Percentiles rank a stretch among this genome's conserved stretches.
Evolutionary conservation across 2,113 vertebrate species (phyloP).

Genomic region (Macrotis lagotis): DNA sequence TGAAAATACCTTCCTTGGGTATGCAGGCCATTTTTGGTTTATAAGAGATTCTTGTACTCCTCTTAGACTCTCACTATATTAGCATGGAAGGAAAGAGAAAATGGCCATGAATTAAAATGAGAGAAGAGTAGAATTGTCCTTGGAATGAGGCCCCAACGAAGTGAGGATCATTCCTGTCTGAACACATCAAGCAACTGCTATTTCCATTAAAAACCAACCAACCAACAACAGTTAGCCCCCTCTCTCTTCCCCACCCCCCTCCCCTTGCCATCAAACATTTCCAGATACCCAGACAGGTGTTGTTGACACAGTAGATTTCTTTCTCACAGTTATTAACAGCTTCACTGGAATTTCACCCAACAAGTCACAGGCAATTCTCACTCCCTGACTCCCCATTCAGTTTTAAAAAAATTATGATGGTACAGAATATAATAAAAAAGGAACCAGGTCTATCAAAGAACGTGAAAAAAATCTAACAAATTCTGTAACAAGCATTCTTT

Average conservation of each 20-base stretch:
- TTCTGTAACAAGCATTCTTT: background rate
- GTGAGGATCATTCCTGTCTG: background rate
- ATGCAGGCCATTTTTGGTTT: background rate
- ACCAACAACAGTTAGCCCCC: too few relatives aligned
- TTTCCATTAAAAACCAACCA: background rate
- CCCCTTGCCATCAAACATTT: background rate
- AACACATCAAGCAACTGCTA: background rate
- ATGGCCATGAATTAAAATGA: background rate
- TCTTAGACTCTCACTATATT: background rate
- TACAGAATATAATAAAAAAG: background rate
- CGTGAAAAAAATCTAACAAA: background rate
- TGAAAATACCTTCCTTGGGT: background rate
- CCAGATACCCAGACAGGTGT: background rate
- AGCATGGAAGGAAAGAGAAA: background rate
- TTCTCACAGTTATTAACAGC: slow-evolving; percentile 1
- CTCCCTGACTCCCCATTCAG: background rate
- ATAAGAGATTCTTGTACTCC: background rate
- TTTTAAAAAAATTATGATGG: background rate
- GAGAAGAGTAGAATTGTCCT: background rate
- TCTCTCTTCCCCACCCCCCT: background rate
- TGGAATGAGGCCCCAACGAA: background rate
- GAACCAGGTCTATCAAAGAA: background rate
- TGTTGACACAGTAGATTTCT: background rate
- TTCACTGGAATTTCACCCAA: background rate
- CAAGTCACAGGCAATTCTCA: background rate